These are phyloP conservation scores for Habrosyne pyritoides DNA, from an alignment of 2,888 invertebrate species.

Conservation along the genomic window DNA sequence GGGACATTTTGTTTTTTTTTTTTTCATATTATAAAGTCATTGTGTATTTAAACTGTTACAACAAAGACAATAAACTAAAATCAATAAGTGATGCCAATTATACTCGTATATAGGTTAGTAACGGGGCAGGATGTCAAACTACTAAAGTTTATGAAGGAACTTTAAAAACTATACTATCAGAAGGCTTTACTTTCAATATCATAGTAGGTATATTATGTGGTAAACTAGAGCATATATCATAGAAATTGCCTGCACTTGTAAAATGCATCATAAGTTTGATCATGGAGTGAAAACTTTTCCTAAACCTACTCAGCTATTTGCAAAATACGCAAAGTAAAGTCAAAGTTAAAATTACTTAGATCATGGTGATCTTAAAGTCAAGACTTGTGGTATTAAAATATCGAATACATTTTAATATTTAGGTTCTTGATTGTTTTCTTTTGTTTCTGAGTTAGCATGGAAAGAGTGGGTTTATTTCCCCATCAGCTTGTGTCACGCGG, in stretches of 20 bases:
- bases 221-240: constrained; percentile 9
- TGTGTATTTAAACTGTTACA: too few species aligned
- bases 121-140: not conserved
- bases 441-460: too few species aligned
- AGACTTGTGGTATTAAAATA: too few species aligned
- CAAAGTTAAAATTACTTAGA: not conserved
- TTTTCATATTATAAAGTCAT: too few species aligned
- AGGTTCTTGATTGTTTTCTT: too few species aligned
- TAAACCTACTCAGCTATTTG: not conserved
- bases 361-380: not conserved
- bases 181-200: constrained; percentile 9
- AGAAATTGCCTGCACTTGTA: not conserved
- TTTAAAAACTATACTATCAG: not conserved
- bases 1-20: too few species aligned
- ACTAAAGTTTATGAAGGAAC: not conserved
- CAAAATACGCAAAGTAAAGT: not conserved
- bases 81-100: too few species aligned
- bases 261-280: constrained; percentile 1
- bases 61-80: too few species aligned
- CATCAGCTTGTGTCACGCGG: too few species aligned
- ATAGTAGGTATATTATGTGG: constrained; percentile 15
- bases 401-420: too few species aligned
- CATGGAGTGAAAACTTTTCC: not conserved
- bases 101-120: not conserved
- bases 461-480: too few species aligned